Evolutionary conservation across 2,113 vertebrate species (phyloP).

Genomic region (Urocitellus parryii): DNA sequence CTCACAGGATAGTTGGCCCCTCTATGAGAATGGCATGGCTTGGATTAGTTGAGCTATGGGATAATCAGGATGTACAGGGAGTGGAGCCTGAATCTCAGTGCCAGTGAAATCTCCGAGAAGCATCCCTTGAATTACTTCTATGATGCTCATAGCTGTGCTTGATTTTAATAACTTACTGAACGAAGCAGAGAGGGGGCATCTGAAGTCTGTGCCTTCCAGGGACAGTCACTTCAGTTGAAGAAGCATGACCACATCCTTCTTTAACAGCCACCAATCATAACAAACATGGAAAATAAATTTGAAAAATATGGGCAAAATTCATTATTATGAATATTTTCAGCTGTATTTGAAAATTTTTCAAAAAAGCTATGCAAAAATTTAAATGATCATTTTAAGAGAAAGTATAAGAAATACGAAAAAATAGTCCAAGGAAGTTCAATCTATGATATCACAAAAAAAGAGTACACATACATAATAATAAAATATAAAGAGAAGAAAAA

Average conservation of each 20-base stretch:
- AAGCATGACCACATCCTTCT: neutral
- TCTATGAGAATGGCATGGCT: neutral
- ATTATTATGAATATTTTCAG: neutral
- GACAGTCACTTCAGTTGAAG: neutral
- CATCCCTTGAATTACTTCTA: neutral
- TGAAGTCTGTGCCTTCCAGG: neutral
- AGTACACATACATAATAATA: neutral
- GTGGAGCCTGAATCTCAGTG: neutral
- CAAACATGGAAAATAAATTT: neutral
- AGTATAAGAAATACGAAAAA: neutral
- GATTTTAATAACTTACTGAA: neutral
- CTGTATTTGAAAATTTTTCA: constrained; percentile 28
- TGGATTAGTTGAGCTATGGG: neutral
- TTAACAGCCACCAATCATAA: neutral
- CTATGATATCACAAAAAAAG: neutral
- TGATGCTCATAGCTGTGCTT: neutral
- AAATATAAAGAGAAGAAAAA: neutral
- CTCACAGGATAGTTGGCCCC: neutral
- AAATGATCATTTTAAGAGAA: constrained; percentile 5
- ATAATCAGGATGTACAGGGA: neutral
- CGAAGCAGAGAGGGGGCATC: neutral
- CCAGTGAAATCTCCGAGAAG: neutral
- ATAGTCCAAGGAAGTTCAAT: neutral
- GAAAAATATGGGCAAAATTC: neutral
- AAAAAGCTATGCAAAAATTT: neutral